Conservation (phyloP, 2,113 vertebrate species). For the Cryptomyrus ogoouensis region DNA sequence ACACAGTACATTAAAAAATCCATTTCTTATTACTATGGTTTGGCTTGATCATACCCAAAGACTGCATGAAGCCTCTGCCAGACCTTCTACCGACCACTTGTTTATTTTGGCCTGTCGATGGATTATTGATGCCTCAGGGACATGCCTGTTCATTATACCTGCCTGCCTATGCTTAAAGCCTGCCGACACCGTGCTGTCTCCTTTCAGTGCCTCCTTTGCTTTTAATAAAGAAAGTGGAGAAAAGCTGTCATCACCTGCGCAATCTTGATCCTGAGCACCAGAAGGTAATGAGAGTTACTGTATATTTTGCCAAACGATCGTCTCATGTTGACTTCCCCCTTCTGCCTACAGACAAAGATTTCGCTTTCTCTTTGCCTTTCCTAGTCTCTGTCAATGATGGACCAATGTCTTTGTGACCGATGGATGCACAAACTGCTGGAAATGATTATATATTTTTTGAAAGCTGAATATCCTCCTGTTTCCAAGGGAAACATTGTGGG, state of each 20-base stretch:
- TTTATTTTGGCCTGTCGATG: background rate
- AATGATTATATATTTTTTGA: background rate
- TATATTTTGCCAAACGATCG: background rate
- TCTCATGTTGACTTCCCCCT: background rate
- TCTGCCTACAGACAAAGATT: background rate
- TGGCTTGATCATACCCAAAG: background rate
- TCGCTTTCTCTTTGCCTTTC: background rate
- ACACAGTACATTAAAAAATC: no score
- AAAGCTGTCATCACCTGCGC: background rate
- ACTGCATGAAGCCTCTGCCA: background rate
- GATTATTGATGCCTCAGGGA: constrained; percentile 7
- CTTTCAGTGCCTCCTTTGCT: background rate
- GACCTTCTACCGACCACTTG: background rate
- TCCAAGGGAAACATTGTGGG: background rate
- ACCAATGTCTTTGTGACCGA: background rate
- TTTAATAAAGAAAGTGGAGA: background rate
- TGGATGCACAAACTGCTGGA: background rate
- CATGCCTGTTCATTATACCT: background rate
- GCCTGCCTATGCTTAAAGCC: background rate
- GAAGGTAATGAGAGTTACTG: background rate
- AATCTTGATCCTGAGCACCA: background rate
- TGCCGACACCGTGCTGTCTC: background rate
- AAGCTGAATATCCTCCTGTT: background rate
- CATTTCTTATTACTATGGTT: background rate
- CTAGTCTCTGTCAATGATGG: background rate